A percentile compares a stretch with the other conserved stretches of the same genome.
Evolutionary conservation across 1,140 invertebrate genomes (phyloP).

Genomic region (Aphelenchoides fujianensis): DNA sequence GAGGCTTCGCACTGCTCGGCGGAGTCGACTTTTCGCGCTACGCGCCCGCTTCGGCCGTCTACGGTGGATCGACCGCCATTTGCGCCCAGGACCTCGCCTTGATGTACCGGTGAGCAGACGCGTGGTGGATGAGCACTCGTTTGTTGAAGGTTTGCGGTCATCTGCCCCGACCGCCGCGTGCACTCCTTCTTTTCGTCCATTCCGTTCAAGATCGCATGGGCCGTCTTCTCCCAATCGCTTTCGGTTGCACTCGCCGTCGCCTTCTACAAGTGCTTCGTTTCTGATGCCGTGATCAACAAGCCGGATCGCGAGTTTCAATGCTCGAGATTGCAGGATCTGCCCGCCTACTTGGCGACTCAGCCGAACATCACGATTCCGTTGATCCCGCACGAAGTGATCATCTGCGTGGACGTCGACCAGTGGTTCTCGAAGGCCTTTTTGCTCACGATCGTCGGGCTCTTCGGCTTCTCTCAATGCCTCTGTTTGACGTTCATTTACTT

Average conservation of each 20-base stretch:
- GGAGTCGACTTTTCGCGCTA: neutral
- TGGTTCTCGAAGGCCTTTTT: neutral
- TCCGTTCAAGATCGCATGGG: neutral
- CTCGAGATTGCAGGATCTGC: neutral
- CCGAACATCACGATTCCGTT: neutral
- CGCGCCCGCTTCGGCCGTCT: neutral
- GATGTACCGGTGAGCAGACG: neutral
- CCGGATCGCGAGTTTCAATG: neutral
- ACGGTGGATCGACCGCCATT: neutral
- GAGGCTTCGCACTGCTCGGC: neutral
- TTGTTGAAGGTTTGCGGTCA: neutral
- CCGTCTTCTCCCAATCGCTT: neutral
- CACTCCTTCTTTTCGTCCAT: neutral
- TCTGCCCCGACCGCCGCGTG: neutral
- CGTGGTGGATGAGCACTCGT: neutral
- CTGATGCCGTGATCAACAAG: neutral
- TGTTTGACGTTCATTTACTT: neutral
- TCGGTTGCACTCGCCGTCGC: neutral
- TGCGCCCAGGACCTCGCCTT: neutral
- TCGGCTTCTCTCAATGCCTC: neutral
- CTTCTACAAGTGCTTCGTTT: neutral
- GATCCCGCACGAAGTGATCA: neutral
- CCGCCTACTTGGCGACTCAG: neutral
- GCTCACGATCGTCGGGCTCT: neutral
- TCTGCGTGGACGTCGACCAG: neutral